Evolutionary conservation across 2,888 invertebrate species (phyloP), one percentile per base, ranked within the genome.

Genomic region (Physocephala rufipes): DNA sequence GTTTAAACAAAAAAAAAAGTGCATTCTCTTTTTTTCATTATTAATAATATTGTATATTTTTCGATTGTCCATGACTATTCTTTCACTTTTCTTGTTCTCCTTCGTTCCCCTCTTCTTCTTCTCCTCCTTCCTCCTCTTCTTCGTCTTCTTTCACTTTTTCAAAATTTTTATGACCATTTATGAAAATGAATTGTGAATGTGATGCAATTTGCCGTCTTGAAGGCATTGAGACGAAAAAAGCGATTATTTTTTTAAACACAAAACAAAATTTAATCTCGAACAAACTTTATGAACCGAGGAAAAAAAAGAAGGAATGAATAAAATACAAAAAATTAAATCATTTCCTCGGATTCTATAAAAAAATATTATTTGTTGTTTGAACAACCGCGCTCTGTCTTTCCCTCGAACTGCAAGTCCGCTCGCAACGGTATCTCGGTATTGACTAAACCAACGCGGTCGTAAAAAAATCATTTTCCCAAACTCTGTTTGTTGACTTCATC

Each of bases 381-480:
- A 49, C n/a, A 61, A 61, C 4, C 24, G 51, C 13, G n/a, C 62
- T 7, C n/a, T n/a, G n/a, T n/a, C n/a, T n/a, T n/a, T n/a, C n/a
- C n/a, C 36, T 36, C 36, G 36, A 36, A 43, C 68, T 21, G 58
- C 70, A 72, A 36, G 68, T 75, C 76, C 76, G 75, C 75, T 76
- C 77, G 70, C 76, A 78, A 78, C 78, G 78, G 78, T 78, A 76
- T 77, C 78, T 78, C 76, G 76, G 71, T 78, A 69, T 76, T 75
- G 78, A 78, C 78, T 78, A 72, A 78, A 76, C 71, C 74, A 76
- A 74, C 72, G 74, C 74, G 73, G 73, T 73, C 74, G 71, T 71
- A 71, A 74, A 73, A 76, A 76, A 72, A 71, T 72, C 74, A 74
- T 76, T 74, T 74, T 73, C 74, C 75, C 73, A 74, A 75, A 74